phyloP scores from a whole-genome alignment of 2,888 invertebrate species.

The Platycheirus albimanus region DNA sequence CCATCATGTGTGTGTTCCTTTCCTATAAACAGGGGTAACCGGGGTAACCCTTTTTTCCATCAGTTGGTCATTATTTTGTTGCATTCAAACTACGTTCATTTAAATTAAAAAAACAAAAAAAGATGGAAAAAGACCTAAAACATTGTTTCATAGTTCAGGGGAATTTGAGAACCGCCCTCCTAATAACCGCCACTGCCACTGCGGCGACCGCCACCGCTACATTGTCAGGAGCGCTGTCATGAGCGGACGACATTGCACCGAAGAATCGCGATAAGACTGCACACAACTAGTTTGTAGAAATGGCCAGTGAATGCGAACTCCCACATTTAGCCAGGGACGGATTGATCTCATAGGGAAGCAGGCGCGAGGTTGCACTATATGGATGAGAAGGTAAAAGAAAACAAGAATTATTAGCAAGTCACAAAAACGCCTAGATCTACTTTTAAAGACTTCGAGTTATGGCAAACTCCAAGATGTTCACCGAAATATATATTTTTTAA shows the following conservation, averaged over 20 bases:
- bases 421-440: no score
- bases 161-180: constrained; percentile 71
- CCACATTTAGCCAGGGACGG: background rate
- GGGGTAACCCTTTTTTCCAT: constrained; percentile 63
- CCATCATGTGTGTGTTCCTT: constrained; percentile 49
- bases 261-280: constrained; percentile 63
- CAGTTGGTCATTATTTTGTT: constrained; percentile 12
- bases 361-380: no score
- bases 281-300: constrained; percentile 26
- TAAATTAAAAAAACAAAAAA: constrained; percentile 40
- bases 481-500: no score
- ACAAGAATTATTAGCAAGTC: no score
- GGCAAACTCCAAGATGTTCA: no score
- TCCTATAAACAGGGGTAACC: constrained; percentile 47
- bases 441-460: no score
- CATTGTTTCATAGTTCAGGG: constrained; percentile 32
- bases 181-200: constrained; percentile 70
- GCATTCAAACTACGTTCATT: background rate
- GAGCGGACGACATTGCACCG: constrained; percentile 71
- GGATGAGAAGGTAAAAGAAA: no score
- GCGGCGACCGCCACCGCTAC: no score
- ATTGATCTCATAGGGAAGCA: background rate
- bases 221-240: constrained; percentile 68
- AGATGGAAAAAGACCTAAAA: no score
- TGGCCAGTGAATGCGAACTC: constrained; percentile 31